Evolutionary conservation across 2,888 invertebrate species (phyloP).

Genomic region (Drosophila atripex): DNA sequence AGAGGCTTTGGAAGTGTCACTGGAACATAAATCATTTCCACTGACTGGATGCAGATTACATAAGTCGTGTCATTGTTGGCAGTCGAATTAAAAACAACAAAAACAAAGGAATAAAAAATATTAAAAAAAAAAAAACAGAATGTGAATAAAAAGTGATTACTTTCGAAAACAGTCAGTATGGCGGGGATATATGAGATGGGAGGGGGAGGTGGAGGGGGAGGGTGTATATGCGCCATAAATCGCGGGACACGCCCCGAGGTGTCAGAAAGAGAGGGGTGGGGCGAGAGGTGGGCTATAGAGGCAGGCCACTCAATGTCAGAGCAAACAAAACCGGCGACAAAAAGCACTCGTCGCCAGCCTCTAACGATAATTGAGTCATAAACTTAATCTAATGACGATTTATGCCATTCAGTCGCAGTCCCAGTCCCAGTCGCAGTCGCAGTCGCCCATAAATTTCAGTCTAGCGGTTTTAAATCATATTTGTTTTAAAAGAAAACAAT

Average conservation of each 20-base stretch:
- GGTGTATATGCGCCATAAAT: slow-evolving; percentile 9
- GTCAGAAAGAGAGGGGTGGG: no score
- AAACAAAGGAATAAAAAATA: slow-evolving; percentile 1
- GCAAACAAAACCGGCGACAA: slow-evolving; percentile 52
- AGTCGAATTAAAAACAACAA: neutral
- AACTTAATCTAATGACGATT: slow-evolving; percentile 77
- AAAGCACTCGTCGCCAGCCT: slow-evolving; percentile 66
- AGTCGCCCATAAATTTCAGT: slow-evolving; percentile 57
- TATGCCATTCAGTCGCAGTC: slow-evolving; percentile 68
- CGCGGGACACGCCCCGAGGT: slow-evolving; percentile 24
- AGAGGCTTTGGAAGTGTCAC: neutral
- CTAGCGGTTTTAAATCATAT: slow-evolving; percentile 69
- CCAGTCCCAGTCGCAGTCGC: no score
- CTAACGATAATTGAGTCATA: slow-evolving; percentile 77
- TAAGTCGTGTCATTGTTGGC: slow-evolving; percentile 24
- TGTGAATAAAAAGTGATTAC: slow-evolving; percentile 19
- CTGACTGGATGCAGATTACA: slow-evolving; percentile 30
- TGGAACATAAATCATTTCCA: slow-evolving; percentile 31
- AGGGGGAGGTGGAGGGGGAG: no score
- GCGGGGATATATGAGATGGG: neutral
- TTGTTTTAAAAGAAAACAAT: slow-evolving; percentile 37
- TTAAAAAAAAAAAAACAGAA: slow-evolving; percentile 1
- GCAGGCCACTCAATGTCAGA: slow-evolving; percentile 71
- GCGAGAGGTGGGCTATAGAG: no score
- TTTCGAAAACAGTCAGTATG: slow-evolving; percentile 11